Evolutionary conservation across 2,888 invertebrate genomes (phyloP).

Genomic region (Gibbula magus): DNA sequence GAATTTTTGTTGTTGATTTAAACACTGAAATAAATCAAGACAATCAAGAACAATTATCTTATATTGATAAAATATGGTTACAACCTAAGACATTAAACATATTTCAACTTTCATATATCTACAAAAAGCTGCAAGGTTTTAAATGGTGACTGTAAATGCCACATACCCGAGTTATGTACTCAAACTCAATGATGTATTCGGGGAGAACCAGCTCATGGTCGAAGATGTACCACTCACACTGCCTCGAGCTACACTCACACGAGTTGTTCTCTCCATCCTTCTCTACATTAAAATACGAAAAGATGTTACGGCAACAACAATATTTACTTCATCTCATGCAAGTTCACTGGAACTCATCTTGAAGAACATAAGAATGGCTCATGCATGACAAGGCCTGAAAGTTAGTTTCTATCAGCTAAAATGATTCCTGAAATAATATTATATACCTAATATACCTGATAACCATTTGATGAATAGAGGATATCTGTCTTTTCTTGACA

Average conservation of each 20-base stretch:
- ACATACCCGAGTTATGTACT: conserved; percentile 73
- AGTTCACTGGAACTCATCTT: no score
- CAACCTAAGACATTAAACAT: no score
- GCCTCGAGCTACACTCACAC: conserved; percentile 73
- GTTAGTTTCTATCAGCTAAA: background rate
- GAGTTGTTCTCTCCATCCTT: conserved; percentile 25
- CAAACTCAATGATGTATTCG: conserved; percentile 75
- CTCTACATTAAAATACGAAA: background rate
- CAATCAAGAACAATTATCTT: no score
- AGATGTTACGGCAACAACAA: background rate
- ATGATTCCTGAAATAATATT: no score
- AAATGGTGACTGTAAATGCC: background rate
- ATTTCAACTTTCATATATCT: background rate
- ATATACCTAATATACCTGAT: no score
- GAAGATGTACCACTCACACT: conserved; percentile 75
- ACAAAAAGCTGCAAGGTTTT: background rate
- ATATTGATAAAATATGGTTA: no score
- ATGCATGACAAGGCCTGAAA: background rate
- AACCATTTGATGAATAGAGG: no score
- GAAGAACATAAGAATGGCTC: background rate
- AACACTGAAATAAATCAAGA: no score
- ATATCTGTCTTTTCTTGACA: no score
- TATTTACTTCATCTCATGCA: background rate
- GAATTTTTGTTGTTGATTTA: no score
- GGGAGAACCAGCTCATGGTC: conserved; percentile 72